Conservation (phyloP, 2,888 invertebrate genomes). For the Leptogaster cylindrica region DNA sequence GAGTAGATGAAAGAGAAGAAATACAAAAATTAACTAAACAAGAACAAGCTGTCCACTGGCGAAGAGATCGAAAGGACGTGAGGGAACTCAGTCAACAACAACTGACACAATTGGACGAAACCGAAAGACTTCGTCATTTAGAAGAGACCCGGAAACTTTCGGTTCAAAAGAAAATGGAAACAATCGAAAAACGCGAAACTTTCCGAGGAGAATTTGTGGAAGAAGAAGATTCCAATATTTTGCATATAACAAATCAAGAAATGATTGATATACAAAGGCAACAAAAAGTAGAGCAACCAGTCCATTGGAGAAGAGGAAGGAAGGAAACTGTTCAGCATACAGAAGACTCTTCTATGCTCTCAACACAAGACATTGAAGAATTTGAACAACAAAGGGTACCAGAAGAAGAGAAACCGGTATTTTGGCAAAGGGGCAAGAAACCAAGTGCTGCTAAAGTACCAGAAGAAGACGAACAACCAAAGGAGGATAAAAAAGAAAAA, state of each 20-base stretch:
- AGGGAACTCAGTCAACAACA: slow-evolving; percentile 11
- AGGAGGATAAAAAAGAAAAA: slow-evolving; percentile 50
- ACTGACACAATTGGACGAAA: slow-evolving; percentile 18
- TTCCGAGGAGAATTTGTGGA: slow-evolving; percentile 30
- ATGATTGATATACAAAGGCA: slow-evolving; percentile 40
- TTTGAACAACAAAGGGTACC: slow-evolving; percentile 50
- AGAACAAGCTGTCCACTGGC: slow-evolving; percentile 59
- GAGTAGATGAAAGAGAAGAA: slow-evolving; percentile 48
- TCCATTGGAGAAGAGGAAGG: slow-evolving; percentile 53
- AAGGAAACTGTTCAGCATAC: slow-evolving; percentile 47
- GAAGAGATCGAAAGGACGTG: slow-evolving; percentile 56
- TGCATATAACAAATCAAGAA: slow-evolving; percentile 45
- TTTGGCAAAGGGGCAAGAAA: slow-evolving; percentile 42
- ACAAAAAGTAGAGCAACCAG: slow-evolving; percentile 48
- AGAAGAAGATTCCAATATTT: slow-evolving; percentile 44
- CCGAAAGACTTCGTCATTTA: too few relatives aligned
- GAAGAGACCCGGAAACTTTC: too few relatives aligned
- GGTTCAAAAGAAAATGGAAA: slow-evolving; percentile 22
- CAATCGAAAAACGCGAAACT: not conserved
- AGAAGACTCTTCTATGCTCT: slow-evolving; percentile 37
- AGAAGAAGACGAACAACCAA: slow-evolving; percentile 56
- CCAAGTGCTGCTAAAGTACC: slow-evolving; percentile 42
- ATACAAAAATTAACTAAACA: slow-evolving; percentile 45
- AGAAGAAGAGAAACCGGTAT: slow-evolving; percentile 48
- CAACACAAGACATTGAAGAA: slow-evolving; percentile 52